A percentile compares a stretch with the other conserved stretches of the same genome.
phyloP scores from a whole-genome alignment of 1,140 invertebrate species.

The Sarcophaga bullata region DNA sequence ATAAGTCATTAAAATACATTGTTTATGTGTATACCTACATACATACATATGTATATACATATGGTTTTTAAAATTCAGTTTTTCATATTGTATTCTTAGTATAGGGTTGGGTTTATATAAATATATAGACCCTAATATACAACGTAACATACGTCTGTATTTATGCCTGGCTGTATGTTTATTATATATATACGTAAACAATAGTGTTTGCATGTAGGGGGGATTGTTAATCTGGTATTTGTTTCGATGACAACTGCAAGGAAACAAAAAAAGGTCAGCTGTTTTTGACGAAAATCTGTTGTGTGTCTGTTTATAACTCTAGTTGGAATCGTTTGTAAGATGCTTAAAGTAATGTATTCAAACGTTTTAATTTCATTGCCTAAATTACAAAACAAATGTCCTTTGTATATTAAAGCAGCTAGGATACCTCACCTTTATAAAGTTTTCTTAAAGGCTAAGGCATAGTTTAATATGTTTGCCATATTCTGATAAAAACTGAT shows the following conservation, averaged over 20 bases:
- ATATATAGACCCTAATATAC: too few relatives aligned
- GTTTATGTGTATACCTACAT: too few relatives aligned
- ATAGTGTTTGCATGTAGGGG: not conserved
- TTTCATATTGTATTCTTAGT: not conserved
- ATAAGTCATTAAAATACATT: not conserved
- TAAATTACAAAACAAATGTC: too few relatives aligned
- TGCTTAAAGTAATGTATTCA: too few relatives aligned
- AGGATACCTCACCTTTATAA: too few relatives aligned
- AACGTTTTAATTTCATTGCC: too few relatives aligned
- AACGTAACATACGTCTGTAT: too few relatives aligned
- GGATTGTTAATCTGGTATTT: not conserved
- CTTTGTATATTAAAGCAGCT: too few relatives aligned
- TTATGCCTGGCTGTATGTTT: not conserved
- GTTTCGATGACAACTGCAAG: not conserved
- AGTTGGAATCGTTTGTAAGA: too few relatives aligned
- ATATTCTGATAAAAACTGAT: too few relatives aligned
- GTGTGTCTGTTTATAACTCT: not conserved
- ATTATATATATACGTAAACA: not conserved
- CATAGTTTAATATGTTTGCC: too few relatives aligned
- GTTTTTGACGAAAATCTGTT: not conserved
- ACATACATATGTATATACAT: not conserved
- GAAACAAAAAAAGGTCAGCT: slow-evolving; percentile 3
- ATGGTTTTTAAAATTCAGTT: not conserved
- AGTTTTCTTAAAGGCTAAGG: too few relatives aligned
- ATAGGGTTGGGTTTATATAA: slow-evolving; percentile 7